Conservation (phyloP, 2,113 vertebrate genomes). For the Miniopterus natalensis region DNA sequence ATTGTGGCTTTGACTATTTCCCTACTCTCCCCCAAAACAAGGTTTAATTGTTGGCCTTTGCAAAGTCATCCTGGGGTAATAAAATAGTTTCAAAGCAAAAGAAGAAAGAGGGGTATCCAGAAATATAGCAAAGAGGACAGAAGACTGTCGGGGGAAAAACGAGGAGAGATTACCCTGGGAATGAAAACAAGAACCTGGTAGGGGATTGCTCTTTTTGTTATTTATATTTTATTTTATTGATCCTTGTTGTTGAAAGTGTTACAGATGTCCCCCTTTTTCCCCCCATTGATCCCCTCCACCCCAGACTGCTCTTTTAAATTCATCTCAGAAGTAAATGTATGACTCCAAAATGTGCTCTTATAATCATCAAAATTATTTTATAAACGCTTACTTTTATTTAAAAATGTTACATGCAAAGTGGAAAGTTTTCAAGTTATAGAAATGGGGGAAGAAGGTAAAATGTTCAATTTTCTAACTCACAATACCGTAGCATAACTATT, state of each 20-base stretch:
- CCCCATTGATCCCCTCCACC: too few relatives aligned
- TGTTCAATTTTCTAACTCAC: neutral
- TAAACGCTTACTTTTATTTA: neutral
- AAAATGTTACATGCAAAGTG: neutral
- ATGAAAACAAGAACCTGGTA: neutral
- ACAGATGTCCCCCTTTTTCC: too few relatives aligned
- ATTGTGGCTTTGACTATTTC: neutral
- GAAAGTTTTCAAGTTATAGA: neutral
- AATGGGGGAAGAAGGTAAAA: neutral
- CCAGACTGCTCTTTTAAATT: neutral
- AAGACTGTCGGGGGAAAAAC: neutral
- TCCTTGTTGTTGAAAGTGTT: too few relatives aligned
- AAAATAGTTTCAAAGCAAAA: neutral
- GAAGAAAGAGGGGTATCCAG: neutral
- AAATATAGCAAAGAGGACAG: neutral
- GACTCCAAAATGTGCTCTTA: neutral
- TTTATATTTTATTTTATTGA: too few relatives aligned
- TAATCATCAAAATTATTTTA: neutral
- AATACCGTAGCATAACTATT: neutral
- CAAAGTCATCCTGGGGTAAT: neutral
- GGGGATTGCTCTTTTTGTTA: neutral
- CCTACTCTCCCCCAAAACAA: neutral
- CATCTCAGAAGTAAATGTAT: neutral
- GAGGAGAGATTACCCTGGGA: neutral
- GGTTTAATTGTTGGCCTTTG: neutral